Conservation (phyloP, 2,888 invertebrate genomes). For the Lasius platythorax region DNA sequence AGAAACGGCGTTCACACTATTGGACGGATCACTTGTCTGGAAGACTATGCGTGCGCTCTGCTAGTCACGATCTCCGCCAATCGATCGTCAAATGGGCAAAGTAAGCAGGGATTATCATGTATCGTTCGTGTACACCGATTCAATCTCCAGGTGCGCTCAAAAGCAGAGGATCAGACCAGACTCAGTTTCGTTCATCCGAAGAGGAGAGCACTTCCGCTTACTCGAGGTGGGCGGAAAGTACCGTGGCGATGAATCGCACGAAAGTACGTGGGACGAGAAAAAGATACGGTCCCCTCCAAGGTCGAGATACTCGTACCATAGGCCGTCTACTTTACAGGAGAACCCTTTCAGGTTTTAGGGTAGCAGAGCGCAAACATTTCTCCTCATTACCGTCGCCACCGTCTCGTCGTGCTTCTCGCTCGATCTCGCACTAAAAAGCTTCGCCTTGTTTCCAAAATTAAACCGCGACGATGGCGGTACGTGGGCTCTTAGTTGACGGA, state of each 20-base stretch:
- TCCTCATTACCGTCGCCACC: constrained; percentile 59
- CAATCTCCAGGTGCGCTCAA: constrained; percentile 1
- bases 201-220: not conserved
- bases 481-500: constrained; percentile 43
- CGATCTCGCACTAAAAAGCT: constrained; percentile 74
- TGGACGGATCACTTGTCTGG: constrained; percentile 49
- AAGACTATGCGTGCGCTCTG: constrained; percentile 48
- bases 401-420: constrained; percentile 65
- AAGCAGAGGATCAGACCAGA: constrained; percentile 10
- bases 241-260: constrained; percentile 37
- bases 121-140: not conserved
- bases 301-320: constrained; percentile 72
- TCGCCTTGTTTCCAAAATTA: constrained; percentile 79
- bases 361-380: constrained; percentile 79
- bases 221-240: constrained; percentile 28
- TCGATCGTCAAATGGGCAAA: constrained; percentile 52
- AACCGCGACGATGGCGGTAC: constrained; percentile 68
- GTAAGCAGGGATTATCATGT: constrained; percentile 42
- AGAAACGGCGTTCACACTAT: constrained; percentile 37
- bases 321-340: constrained; percentile 80
- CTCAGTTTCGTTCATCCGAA: constrained; percentile 12
- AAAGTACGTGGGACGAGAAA: constrained; percentile 22
- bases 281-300: constrained; percentile 61
- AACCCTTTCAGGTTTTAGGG: constrained; percentile 82
- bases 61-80: constrained; percentile 42